Evolutionary conservation across 2,888 invertebrate genomes (phyloP).

Genomic region (Tiliacea aurago): DNA sequence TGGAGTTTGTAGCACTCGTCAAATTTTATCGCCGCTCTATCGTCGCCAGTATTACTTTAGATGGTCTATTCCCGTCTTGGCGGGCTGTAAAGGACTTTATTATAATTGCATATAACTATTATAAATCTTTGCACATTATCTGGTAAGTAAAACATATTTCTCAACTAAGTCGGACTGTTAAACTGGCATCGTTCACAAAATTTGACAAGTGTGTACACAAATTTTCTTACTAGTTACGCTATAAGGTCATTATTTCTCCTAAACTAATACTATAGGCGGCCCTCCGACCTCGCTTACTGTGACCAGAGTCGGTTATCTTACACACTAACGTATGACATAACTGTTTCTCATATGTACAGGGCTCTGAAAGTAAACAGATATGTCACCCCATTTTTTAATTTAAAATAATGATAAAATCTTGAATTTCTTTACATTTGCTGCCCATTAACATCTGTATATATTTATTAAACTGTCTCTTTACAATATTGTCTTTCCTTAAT

Average conservation of each 20-base stretch:
- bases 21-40: constrained; percentile 41
- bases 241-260: constrained; percentile 68
- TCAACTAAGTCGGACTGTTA: constrained; percentile 2
- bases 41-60: constrained; percentile 15
- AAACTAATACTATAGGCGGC: constrained; percentile 88
- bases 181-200: constrained; percentile 47
- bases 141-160: constrained; percentile 16
- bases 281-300: constrained; percentile 83
- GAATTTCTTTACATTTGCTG: constrained; percentile 49
- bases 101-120: constrained; percentile 6
- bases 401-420: constrained; percentile 46
- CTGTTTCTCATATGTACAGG: constrained; percentile 60
- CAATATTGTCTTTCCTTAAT: constrained; percentile 52
- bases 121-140: constrained; percentile 19
- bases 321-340: constrained; percentile 69
- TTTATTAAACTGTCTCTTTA: constrained; percentile 42
- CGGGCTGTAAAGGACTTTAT: neutral
- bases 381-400: constrained; percentile 63
- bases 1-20: constrained; percentile 65
- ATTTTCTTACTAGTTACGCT: constrained; percentile 59
- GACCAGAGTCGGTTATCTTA: constrained; percentile 84
- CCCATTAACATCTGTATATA: constrained; percentile 37
- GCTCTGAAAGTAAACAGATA: constrained; percentile 57
- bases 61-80: neutral
- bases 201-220: constrained; percentile 67